Evolutionary conservation across 1,140 invertebrate genomes (phyloP).

Genomic region (Leptinotarsa texana): DNA sequence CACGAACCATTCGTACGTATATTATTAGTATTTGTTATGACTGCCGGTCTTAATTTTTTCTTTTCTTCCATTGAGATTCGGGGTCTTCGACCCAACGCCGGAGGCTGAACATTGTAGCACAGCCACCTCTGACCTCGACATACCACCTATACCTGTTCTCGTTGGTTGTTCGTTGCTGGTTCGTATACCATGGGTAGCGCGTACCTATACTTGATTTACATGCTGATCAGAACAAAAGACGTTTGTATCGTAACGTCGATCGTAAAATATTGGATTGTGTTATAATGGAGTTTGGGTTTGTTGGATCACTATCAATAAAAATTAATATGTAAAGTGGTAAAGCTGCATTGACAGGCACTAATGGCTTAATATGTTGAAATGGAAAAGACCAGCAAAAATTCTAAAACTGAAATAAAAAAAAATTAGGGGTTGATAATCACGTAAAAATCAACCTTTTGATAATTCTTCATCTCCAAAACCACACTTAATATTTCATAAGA

Average conservation of each 20-base stretch:
- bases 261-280: not conserved
- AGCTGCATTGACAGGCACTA: too few species aligned
- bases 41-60: constrained; percentile 25
- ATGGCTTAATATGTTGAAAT: too few species aligned
- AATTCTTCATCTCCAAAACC: too few species aligned
- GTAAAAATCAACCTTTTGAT: too few species aligned
- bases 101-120: constrained; percentile 36
- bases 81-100: constrained; percentile 36
- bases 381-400: too few species aligned
- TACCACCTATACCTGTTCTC: constrained; percentile 27
- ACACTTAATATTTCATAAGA: too few species aligned
- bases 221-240: constrained; percentile 5
- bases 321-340: too few species aligned
- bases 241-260: not conserved
- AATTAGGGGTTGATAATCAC: too few species aligned
- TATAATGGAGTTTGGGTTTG: not conserved
- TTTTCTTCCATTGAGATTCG: constrained; percentile 18
- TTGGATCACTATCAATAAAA: too few species aligned
- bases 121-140: constrained; percentile 42
- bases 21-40: constrained; percentile 25
- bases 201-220: constrained; percentile 8
- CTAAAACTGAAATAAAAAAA: too few species aligned
- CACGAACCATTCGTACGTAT: not conserved
- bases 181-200: not conserved
- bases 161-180: not conserved